Evolutionary conservation across 2,888 invertebrate genomes (phyloP).

Genomic region (Odontothrips loti): DNA sequence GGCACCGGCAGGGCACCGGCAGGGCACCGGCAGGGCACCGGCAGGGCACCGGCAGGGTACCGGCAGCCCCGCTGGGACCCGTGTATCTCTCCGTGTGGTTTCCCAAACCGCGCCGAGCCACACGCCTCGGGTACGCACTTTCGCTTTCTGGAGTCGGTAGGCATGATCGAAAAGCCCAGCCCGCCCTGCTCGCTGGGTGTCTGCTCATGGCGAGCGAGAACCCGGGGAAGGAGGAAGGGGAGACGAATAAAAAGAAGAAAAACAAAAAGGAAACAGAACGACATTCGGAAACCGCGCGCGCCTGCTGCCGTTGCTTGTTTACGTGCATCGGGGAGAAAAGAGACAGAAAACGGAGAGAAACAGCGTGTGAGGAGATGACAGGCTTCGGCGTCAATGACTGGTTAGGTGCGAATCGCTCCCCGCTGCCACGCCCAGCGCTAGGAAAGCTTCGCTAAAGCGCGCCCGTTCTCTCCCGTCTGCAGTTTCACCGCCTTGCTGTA

Average conservation of each 20-base stretch:
- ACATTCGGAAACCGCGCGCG: too few species aligned
- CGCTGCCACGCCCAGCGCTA: not conserved
- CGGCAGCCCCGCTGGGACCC: too few species aligned
- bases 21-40: too few species aligned
- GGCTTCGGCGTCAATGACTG: not conserved
- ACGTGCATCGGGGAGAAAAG: not conserved
- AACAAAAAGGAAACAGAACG: too few species aligned
- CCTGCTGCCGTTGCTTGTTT: too few species aligned
- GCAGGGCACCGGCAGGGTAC: too few species aligned
- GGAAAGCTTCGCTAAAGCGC: not conserved
- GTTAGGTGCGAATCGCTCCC: constrained; percentile 11
- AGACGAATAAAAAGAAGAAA: not conserved
- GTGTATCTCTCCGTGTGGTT: too few species aligned
- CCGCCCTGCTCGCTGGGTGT: not conserved
- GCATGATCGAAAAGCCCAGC: not conserved
- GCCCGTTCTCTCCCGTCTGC: too few species aligned
- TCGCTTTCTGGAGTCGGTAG: not conserved
- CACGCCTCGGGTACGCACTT: not conserved
- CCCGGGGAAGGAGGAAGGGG: not conserved
- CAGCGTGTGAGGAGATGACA: not conserved
- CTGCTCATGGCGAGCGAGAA: too few species aligned
- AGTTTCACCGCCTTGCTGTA: too few species aligned
- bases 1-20: too few species aligned
- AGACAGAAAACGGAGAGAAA: not conserved
- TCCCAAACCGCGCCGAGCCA: too few species aligned